phyloP scores from a whole-genome alignment of 2,797 vertebrate species.

The Girardinus metallicus region DNA sequence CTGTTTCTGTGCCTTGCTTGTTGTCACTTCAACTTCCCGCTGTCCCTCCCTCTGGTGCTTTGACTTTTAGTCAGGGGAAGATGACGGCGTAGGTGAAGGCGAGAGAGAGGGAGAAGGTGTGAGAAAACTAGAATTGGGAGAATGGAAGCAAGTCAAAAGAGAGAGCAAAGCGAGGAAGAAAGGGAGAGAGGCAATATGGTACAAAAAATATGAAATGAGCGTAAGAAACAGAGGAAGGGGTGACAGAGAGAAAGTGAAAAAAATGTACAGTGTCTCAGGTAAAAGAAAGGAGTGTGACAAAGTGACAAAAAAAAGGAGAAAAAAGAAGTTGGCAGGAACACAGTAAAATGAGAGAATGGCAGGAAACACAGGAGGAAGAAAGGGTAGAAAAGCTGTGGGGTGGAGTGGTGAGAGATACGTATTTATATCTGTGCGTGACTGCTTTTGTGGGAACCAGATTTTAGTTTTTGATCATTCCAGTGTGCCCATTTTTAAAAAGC shows the following conservation, averaged over 20 bases:
- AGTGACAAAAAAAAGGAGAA: constrained; percentile 29
- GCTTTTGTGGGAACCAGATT: constrained; percentile 1
- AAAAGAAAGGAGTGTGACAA: constrained; percentile 47
- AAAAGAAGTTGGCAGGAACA: constrained; percentile 39
- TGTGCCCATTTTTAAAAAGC: constrained; percentile 2
- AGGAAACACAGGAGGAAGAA: constrained; percentile 41
- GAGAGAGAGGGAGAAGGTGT: constrained; percentile 50
- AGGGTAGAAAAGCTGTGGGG: constrained; percentile 33
- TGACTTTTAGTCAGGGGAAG: constrained; percentile 52
- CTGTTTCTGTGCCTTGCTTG: constrained; percentile 38
- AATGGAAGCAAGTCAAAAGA: constrained; percentile 27
- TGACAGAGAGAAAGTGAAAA: constrained; percentile 53
- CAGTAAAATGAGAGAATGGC: constrained; percentile 51
- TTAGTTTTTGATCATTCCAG: constrained; percentile 4
- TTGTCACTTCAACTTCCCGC: constrained; percentile 34
- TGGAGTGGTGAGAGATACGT: constrained; percentile 5
- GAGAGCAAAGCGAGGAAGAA: constrained; percentile 30
- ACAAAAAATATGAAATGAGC: constrained; percentile 49
- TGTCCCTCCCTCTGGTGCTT: constrained; percentile 41
- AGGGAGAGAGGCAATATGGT: constrained; percentile 41
- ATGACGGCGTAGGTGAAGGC: constrained; percentile 26
- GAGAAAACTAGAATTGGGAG: constrained; percentile 30
- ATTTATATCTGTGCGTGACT: background rate
- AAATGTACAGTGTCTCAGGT: constrained; percentile 44
- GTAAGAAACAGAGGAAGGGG: constrained; percentile 38